A percentile compares a stretch with the other conserved stretches of the same genome.
phyloP scores from a whole-genome alignment of 2,113 vertebrate genomes.

The Cyrtonyx montezumae region DNA sequence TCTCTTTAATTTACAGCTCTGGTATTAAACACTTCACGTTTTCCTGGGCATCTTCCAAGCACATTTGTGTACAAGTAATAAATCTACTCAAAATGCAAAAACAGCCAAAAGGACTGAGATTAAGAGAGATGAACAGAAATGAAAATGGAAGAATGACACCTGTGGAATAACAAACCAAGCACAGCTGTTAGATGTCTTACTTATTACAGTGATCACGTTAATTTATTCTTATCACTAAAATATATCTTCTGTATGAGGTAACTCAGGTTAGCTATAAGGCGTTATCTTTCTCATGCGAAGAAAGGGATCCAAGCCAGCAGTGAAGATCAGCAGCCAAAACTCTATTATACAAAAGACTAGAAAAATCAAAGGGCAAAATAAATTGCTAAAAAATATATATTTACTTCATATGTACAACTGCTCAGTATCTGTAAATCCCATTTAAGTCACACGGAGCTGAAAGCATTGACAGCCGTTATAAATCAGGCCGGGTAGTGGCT shows the following conservation, averaged over 20 bases:
- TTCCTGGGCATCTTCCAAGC: neutral
- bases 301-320: neutral
- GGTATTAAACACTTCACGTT: neutral
- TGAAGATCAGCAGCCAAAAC: neutral
- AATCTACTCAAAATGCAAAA: neutral
- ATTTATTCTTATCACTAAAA: constrained; percentile 11
- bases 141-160: neutral
- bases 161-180: neutral
- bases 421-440: neutral
- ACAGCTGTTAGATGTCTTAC: neutral
- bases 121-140: neutral
- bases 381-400: neutral
- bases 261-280: neutral
- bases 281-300: neutral
- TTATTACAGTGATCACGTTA: neutral
- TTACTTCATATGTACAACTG: constrained; percentile 47
- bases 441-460: neutral
- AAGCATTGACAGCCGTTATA: neutral
- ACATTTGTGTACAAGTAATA: neutral
- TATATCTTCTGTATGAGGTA: neutral
- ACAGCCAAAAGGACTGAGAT: neutral
- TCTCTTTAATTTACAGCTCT: neutral
- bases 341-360: neutral
- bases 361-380: neutral
- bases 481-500: neutral